A percentile compares a stretch with the other conserved stretches of the same genome.
Evolutionary conservation across 2,113 vertebrate genomes (phyloP).

Genomic region (Eurypyga helias): DNA sequence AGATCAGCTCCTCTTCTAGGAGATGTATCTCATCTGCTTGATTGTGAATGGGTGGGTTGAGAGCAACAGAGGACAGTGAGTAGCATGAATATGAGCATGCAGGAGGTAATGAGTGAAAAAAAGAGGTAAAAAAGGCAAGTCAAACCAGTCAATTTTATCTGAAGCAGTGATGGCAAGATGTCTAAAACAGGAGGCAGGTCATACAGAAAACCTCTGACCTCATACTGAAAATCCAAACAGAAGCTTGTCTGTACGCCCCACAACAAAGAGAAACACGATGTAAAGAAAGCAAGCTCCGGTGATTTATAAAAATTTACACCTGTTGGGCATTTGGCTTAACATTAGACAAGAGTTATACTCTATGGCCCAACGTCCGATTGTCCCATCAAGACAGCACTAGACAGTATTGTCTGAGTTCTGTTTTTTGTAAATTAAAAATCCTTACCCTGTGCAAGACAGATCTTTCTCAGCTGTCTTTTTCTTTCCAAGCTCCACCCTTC

Average conservation of each 20-base stretch:
- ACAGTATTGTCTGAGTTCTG: background rate
- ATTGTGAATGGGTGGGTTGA: background rate
- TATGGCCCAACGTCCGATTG: background rate
- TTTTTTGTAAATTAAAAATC: slow-evolving; percentile 5
- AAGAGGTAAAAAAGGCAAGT: background rate
- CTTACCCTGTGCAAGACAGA: background rate
- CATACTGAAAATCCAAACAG: background rate
- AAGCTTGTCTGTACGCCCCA: background rate
- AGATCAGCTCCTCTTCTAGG: background rate
- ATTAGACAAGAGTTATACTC: slow-evolving; percentile 42
- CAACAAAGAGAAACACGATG: background rate
- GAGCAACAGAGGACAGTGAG: background rate
- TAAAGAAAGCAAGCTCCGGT: background rate
- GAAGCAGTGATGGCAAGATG: background rate
- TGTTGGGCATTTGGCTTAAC: slow-evolving; percentile 50
- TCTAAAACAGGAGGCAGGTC: background rate
- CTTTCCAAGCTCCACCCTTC: slow-evolving; percentile 10
- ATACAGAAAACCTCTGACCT: background rate
- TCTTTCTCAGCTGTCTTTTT: slow-evolving; percentile 61
- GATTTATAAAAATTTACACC: slow-evolving; percentile 48
- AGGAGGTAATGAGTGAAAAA: background rate
- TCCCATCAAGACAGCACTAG: background rate
- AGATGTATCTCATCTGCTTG: background rate
- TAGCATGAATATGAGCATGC: background rate
- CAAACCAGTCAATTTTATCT: background rate